Percentiles rank a stretch among this genome's conserved stretches.
These are phyloP conservation scores for Drosophila paranaensis DNA, from an alignment of 2,888 invertebrate genomes.

Conservation along the genomic window DNA sequence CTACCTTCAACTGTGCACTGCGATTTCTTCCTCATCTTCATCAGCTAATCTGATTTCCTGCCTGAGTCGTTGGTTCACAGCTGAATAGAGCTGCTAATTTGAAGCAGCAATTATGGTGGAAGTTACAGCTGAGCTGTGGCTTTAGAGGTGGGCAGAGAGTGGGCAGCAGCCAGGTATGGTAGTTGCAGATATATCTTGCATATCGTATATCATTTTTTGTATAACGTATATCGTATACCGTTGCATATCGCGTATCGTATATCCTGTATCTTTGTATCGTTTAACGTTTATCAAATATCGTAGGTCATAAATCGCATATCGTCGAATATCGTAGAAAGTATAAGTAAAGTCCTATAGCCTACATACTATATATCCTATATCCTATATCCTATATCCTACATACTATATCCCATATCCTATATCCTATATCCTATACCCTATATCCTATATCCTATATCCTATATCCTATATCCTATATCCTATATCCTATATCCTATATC, in stretches of 20 bases:
- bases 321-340: too few relatives aligned
- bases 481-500: too few relatives aligned
- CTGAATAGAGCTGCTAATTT: background rate
- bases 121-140: background rate
- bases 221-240: background rate
- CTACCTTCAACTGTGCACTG: background rate
- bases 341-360: too few relatives aligned
- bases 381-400: too few relatives aligned
- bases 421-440: too few relatives aligned
- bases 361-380: too few relatives aligned
- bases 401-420: too few relatives aligned
- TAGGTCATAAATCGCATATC: background rate
- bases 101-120: background rate
- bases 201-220: background rate
- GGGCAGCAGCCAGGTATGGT: too few relatives aligned
- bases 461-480: too few relatives aligned
- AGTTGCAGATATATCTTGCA: background rate
- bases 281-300: background rate
- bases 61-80: too few relatives aligned
- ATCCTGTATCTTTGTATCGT: too few relatives aligned
- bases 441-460: background rate
- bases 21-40: background rate
- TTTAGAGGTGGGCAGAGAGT: too few relatives aligned
- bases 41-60: background rate
- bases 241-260: background rate